Percentiles rank a stretch among this genome's conserved stretches.
phyloP scores from a whole-genome alignment of 1,140 invertebrate genomes.

The Brachionus paranguensis region DNA sequence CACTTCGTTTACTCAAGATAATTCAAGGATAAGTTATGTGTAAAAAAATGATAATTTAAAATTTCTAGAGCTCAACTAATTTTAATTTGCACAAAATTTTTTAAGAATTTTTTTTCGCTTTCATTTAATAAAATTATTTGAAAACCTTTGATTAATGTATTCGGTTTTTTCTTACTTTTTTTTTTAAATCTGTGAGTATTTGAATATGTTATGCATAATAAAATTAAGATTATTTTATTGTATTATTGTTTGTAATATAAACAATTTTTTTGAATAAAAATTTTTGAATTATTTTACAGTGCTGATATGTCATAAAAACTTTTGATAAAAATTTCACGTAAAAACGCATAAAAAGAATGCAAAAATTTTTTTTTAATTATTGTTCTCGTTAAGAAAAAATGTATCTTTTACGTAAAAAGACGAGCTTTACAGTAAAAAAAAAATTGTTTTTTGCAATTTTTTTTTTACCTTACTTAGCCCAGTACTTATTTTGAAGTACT shows the following conservation, averaged over 20 bases:
- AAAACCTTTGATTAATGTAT: background rate
- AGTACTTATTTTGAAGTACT: too few relatives aligned
- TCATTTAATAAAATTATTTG: background rate
- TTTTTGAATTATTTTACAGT: background rate
- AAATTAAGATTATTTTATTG: background rate
- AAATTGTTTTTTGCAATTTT: too few relatives aligned
- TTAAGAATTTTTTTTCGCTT: slow-evolving; percentile 1
- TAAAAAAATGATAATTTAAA: background rate
- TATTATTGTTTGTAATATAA: background rate
- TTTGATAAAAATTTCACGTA: background rate
- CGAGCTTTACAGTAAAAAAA: too few relatives aligned
- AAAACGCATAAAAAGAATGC: too few relatives aligned
- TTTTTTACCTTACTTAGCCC: too few relatives aligned
- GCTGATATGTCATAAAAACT: background rate
- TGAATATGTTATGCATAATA: background rate
- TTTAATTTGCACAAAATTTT: background rate
- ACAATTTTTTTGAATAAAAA: background rate
- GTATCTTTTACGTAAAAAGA: too few relatives aligned
- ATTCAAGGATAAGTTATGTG: slow-evolving; percentile 32
- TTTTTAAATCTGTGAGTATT: background rate
- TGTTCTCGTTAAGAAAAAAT: background rate
- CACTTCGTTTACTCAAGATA: background rate
- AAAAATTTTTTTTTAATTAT: background rate
- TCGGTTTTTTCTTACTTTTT: background rate
- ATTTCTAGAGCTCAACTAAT: background rate